Evolutionary conservation across 2,888 invertebrate species (phyloP), one percentile per base, ranked within the genome.

Genomic region (Leptopterna dolabrata): DNA sequence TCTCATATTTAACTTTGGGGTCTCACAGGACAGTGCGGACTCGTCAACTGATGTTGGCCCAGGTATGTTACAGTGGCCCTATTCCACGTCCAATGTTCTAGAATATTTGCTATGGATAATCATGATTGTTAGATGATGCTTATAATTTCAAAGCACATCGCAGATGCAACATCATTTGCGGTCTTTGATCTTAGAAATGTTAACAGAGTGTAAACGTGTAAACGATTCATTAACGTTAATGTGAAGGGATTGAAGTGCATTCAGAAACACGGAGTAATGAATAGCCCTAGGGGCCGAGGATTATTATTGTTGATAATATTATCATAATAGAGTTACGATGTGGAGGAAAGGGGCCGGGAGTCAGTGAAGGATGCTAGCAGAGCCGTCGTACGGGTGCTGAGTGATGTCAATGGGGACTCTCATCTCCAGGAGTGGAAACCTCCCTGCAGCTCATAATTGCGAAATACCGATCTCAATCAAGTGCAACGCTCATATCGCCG

Each of bases 241-340:
- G 27, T 63, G 63, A 63, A 63, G 24, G 63, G 9, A 63, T 63
- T 63, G 63, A 63, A n/a, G 63, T 13, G 24, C 13, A 63, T 11
- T 19, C 27, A 24, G 63, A 63, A 63, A 63, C 63, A 47, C 16
- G 24, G 63, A 63, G 63, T 13, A 11, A 24, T 63, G 63, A 63
- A 27, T 27, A 63, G 24, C 63, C 63, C 27, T 27, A 2, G 7
- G 24, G 19, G 19, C 24, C 11, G 7, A 11, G 63, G 63, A 63
- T 63, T 63, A 63, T 63, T 63, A 63, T 63, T 63, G 63, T 63
- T 63, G 63, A 63, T 24, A 63, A 24, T n/a, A n/a, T 63, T 63
- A 63, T 63, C 24, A 63, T 63, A 63, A 63, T 63, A 63, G 63
- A 63, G 63, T 63, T 63, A 63, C 63, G 51, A n/a, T n/a, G 24